phyloP scores from a whole-genome alignment of 2,113 vertebrate species.

The Bambusicola thoracicus region DNA sequence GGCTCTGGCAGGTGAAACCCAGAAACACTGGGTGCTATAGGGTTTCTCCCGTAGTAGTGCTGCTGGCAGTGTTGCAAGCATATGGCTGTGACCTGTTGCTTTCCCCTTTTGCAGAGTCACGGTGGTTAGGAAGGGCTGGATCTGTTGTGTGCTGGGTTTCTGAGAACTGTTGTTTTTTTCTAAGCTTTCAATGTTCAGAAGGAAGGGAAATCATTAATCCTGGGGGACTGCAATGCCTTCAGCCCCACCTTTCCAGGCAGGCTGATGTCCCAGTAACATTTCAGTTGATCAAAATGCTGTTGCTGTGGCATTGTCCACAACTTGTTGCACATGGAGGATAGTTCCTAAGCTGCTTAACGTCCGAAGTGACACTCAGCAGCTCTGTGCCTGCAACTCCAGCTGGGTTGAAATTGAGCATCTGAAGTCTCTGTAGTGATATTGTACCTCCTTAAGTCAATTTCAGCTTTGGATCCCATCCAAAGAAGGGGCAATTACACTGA shows the following conservation, averaged over 20 bases:
- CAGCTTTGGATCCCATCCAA: constrained; percentile 15
- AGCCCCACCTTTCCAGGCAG: background rate
- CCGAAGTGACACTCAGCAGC: background rate
- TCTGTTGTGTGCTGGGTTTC: background rate
- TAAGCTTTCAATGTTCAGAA: background rate
- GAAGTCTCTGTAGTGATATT: background rate
- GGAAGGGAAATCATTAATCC: background rate
- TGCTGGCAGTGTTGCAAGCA: background rate
- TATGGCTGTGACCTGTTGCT: background rate
- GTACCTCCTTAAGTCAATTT: constrained; percentile 9
- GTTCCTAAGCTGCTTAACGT: background rate
- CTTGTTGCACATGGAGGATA: background rate
- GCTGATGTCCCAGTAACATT: background rate
- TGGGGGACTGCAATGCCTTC: background rate
- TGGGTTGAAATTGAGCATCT: background rate
- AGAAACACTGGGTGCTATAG: background rate
- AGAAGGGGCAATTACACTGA: background rate
- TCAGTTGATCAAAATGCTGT: background rate
- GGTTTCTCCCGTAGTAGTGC: background rate
- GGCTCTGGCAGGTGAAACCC: background rate
- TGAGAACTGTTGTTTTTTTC: background rate
- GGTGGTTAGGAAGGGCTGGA: background rate
- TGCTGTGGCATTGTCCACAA: background rate
- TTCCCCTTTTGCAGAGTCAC: background rate
- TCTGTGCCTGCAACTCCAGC: background rate